Conservation (phyloP, 2,113 vertebrate genomes). For the Cebidichthys violaceus region DNA sequence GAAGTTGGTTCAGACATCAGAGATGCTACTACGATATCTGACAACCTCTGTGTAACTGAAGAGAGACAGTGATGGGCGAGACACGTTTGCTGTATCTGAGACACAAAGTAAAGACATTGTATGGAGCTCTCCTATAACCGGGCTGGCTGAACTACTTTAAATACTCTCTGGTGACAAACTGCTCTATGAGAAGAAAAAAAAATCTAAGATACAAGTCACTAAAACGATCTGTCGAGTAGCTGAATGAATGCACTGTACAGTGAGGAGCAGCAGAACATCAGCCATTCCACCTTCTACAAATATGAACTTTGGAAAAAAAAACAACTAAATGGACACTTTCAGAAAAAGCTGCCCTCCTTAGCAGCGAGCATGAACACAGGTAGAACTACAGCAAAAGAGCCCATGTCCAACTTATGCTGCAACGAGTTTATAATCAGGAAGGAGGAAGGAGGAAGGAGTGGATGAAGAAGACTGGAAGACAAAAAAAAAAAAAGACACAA, state of each 20-base stretch:
- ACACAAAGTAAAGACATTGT: not conserved
- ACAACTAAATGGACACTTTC: constrained; percentile 56
- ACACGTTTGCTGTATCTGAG: not conserved
- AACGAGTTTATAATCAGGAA: not conserved
- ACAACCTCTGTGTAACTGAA: not conserved
- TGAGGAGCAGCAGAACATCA: not conserved
- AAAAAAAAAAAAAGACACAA: not conserved
- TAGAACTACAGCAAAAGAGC: not conserved
- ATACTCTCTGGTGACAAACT: not conserved
- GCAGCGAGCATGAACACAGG: not conserved
- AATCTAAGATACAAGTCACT: not conserved
- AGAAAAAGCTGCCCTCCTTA: constrained; percentile 31
- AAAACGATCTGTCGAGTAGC: not conserved
- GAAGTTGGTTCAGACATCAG: not conserved
- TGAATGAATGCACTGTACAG: not conserved
- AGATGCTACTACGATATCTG: not conserved
- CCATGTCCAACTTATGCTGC: not conserved
- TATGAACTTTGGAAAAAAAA: constrained; percentile 38
- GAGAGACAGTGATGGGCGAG: not conserved
- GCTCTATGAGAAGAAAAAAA: too few relatives aligned
- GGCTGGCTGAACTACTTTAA: too few relatives aligned
- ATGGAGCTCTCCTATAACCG: too few relatives aligned
- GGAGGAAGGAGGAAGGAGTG: not conserved
- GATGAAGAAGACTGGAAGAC: not conserved
- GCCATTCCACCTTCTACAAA: constrained; percentile 50